Conservation (phyloP, 2,797 vertebrate genomes). For the Ceyx erithaca region DNA sequence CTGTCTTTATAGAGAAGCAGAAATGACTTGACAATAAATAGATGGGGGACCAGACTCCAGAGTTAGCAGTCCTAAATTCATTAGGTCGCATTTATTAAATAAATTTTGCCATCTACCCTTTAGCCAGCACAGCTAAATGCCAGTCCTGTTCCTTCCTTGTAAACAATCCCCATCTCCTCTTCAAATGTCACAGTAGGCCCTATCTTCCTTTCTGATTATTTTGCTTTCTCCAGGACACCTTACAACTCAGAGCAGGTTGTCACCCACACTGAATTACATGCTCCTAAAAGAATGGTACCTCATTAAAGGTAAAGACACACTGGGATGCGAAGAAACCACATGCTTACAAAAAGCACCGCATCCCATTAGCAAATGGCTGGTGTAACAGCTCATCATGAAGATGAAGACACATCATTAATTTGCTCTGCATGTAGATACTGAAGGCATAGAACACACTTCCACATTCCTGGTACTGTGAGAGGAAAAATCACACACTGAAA, state of each 20-base stretch:
- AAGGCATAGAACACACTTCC: neutral
- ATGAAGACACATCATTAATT: neutral
- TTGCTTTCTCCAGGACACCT: neutral
- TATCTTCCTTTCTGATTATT: neutral
- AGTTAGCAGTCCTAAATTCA: neutral
- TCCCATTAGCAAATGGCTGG: neutral
- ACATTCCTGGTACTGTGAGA: neutral
- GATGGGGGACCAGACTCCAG: neutral
- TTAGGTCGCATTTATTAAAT: neutral
- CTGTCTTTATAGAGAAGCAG: neutral
- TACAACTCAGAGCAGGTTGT: neutral
- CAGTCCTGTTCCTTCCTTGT: neutral
- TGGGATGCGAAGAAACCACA: neutral
- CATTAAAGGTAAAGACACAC: neutral
- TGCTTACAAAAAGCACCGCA: neutral
- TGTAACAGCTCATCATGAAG: neutral
- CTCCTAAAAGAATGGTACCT: neutral
- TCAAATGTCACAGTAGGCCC: neutral
- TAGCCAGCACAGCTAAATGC: neutral
- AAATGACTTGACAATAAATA: neutral
- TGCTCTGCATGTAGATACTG: neutral
- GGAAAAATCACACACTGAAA: neutral
- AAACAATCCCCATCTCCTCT: neutral
- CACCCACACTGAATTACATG: neutral
- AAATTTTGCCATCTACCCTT: slow-evolving; percentile 10